These are phyloP conservation scores for Phymanthus crucifer DNA, from an alignment of 92 coral and sea anemone genomes.

Conservation along the genomic window DNA sequence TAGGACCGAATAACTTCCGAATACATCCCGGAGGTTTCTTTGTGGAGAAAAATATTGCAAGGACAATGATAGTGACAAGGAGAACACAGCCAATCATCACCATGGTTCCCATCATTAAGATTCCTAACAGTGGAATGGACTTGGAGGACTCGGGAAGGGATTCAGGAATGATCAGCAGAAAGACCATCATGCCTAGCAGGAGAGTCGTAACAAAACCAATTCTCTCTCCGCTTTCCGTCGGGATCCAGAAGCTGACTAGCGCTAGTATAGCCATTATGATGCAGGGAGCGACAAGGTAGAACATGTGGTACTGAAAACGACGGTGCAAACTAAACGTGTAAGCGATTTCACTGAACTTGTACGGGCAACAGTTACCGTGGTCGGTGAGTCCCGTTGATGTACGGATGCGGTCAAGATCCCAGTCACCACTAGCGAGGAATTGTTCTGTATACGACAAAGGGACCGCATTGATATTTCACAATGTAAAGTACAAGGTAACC, in stretches of 20 bases:
- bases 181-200: no score
- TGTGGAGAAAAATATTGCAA: neutral
- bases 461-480: no score
- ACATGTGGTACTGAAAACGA: constrained; percentile 48
- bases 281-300: constrained; percentile 62
- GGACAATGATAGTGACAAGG: constrained; percentile 16
- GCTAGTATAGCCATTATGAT: constrained; percentile 52
- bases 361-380: constrained; percentile 59
- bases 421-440: constrained; percentile 63
- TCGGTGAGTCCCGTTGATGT: constrained; percentile 16
- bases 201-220: constrained; percentile 77
- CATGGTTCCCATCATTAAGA: constrained; percentile 25
- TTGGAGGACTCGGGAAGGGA: constrained; percentile 64
- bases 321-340: constrained; percentile 45
- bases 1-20: constrained; percentile 6
- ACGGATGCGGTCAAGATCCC: constrained; percentile 37
- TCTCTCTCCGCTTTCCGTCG: constrained; percentile 77
- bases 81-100: constrained; percentile 15
- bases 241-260: constrained; percentile 65
- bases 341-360: constrained; percentile 41
- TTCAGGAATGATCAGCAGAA: constrained; percentile 55
- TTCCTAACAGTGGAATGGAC: constrained; percentile 34
- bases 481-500: neutral
- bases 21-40: constrained; percentile 15
- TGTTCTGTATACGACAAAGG: constrained; percentile 37